phyloP scores from a whole-genome alignment of 2,888 invertebrate genomes.

The Crematogaster levior region DNA sequence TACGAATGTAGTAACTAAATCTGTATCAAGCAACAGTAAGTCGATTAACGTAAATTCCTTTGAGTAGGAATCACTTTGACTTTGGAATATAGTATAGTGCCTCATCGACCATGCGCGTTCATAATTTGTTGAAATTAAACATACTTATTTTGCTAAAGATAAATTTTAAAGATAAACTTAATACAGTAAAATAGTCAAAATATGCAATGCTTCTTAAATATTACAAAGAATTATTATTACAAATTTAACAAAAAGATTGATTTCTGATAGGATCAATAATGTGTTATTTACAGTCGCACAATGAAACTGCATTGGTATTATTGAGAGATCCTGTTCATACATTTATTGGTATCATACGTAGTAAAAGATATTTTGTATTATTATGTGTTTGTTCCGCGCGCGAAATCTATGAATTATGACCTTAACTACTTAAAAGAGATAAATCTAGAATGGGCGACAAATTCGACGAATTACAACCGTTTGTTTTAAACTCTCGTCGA shows the following conservation, averaged over 20 bases:
- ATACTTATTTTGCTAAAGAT: background rate
- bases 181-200: background rate
- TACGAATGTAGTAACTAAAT: conserved; percentile 5
- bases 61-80: conserved; percentile 41
- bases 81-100: background rate
- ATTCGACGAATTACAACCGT: background rate
- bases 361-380: background rate
- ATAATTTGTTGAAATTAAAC: conserved; percentile 8
- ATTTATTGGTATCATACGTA: background rate
- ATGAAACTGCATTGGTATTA: background rate
- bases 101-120: background rate
- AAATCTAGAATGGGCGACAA: background rate
- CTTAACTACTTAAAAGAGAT: background rate
- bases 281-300: background rate
- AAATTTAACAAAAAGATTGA: background rate
- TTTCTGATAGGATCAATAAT: background rate
- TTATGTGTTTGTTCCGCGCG: background rate
- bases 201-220: background rate
- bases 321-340: background rate
- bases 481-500: conserved; percentile 30
- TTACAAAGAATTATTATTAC: background rate
- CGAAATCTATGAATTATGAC: conserved; percentile 1
- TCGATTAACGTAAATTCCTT: conserved; percentile 48
- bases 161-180: background rate
- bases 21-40: conserved; percentile 18